Percentiles rank a stretch among this genome's conserved stretches.
Evolutionary conservation across 2,888 invertebrate genomes (phyloP).

Genomic region (Caenorhabditis macrosperma): DNA sequence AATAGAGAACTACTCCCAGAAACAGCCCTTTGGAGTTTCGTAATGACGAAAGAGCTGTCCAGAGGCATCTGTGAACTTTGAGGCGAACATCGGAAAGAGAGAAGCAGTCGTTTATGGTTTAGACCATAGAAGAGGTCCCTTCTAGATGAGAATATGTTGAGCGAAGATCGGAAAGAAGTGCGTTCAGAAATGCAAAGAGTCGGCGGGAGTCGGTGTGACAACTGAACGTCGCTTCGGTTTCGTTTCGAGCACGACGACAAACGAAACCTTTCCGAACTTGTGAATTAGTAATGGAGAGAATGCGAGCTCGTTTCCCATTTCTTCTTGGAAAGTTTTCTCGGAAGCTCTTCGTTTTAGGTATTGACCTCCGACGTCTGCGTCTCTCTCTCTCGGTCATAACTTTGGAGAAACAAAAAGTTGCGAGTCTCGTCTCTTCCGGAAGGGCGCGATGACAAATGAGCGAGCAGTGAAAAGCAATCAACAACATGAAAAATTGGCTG

Average conservation of each 20-base stretch:
- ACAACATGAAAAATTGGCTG: slow-evolving; percentile 47
- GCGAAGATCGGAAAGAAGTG: too few relatives aligned
- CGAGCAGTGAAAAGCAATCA: slow-evolving; percentile 36
- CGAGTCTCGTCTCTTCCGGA: background rate
- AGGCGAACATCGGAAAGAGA: too few relatives aligned
- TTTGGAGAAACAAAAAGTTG: slow-evolving; percentile 33
- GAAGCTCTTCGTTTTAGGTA: background rate
- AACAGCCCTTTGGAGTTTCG: too few relatives aligned
- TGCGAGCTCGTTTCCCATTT: background rate
- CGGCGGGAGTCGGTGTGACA: too few relatives aligned
- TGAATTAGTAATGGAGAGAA: background rate
- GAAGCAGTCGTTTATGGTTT: too few relatives aligned
- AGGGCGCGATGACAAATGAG: slow-evolving; percentile 34
- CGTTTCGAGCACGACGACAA: too few relatives aligned
- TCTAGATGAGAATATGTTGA: too few relatives aligned
- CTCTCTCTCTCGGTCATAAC: slow-evolving; percentile 4
- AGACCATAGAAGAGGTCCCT: too few relatives aligned
- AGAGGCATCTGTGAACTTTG: too few relatives aligned
- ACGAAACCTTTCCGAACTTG: background rate
- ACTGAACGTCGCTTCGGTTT: background rate
- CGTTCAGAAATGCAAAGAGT: too few relatives aligned
- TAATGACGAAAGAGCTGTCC: too few relatives aligned
- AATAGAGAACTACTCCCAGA: too few relatives aligned
- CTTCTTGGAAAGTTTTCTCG: background rate
- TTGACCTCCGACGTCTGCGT: background rate